phyloP scores from a whole-genome alignment of 2,888 invertebrate species.

The Ichneumoninae sp. region DNA sequence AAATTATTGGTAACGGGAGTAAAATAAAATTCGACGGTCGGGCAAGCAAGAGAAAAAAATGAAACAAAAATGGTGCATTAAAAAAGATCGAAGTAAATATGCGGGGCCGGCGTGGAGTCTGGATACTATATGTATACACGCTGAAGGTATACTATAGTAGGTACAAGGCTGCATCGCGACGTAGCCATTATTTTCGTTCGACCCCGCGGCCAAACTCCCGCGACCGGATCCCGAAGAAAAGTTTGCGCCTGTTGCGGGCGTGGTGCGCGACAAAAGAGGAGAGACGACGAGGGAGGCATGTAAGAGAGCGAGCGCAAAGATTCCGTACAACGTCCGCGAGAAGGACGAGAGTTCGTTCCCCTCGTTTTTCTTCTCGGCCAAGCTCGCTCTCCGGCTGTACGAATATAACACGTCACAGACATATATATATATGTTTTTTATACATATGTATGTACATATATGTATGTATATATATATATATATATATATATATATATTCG shows the following conservation, averaged over 20 bases:
- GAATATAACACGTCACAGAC: slow-evolving; percentile 51
- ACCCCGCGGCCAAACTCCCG: slow-evolving; percentile 60
- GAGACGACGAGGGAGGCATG: slow-evolving; percentile 47
- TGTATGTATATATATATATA: not conserved
- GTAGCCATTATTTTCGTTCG: slow-evolving; percentile 69
- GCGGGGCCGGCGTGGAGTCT: slow-evolving; percentile 41
- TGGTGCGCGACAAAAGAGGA: slow-evolving; percentile 27
- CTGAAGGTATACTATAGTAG: slow-evolving; percentile 50
- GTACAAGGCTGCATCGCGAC: slow-evolving; percentile 59
- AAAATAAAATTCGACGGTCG: not conserved
- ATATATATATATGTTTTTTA: not conserved
- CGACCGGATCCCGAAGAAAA: slow-evolving; percentile 65
- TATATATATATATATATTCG: not conserved
- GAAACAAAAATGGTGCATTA: not conserved
- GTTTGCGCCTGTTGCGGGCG: slow-evolving; percentile 50
- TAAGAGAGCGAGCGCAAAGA: slow-evolving; percentile 28
- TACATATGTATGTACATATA: not conserved
- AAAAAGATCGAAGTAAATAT: slow-evolving; percentile 33
- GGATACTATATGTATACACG: slow-evolving; percentile 42
- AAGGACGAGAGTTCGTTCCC: slow-evolving; percentile 70
- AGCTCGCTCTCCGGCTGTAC: slow-evolving; percentile 30
- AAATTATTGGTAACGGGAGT: too few relatives aligned
- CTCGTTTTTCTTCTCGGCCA: slow-evolving; percentile 56
- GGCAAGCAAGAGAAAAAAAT: not conserved
- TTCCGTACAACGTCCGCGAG: slow-evolving; percentile 34